phyloP scores from a whole-genome alignment of 2,113 vertebrate genomes.

The Hippocampus zosterae region DNA sequence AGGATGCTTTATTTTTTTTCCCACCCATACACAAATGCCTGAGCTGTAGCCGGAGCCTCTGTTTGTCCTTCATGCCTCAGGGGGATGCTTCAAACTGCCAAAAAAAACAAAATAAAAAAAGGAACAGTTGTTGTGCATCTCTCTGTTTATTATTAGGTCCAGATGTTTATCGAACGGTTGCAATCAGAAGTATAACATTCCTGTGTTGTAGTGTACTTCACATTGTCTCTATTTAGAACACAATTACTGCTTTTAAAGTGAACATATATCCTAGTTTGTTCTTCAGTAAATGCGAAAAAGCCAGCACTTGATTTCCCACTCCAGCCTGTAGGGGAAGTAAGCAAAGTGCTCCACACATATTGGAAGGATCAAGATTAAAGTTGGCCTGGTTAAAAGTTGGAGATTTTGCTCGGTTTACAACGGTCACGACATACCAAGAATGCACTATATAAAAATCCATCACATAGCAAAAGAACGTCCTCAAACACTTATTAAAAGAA shows the following conservation, averaged over 20 bases:
- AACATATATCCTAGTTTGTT: background rate
- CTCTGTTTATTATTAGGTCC: slow-evolving; percentile 58
- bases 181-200: slow-evolving; percentile 33
- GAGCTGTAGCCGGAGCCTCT: slow-evolving; percentile 27
- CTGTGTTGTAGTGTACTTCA: background rate
- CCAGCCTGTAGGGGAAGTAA: too few relatives aligned
- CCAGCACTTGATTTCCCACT: too few relatives aligned
- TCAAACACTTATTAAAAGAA: too few relatives aligned
- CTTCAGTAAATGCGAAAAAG: too few relatives aligned
- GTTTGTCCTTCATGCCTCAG: slow-evolving; percentile 68
- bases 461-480: too few relatives aligned
- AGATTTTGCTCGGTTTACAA: too few relatives aligned
- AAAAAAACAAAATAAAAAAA: slow-evolving; percentile 62
- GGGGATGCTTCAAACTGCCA: slow-evolving; percentile 53
- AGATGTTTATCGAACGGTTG: slow-evolving; percentile 58
- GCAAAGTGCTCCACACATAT: too few relatives aligned
- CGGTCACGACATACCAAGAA: too few relatives aligned
- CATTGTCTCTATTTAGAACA: background rate
- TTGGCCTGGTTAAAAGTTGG: too few relatives aligned
- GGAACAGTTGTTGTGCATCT: slow-evolving; percentile 55
- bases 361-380: too few relatives aligned
- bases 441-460: too few relatives aligned
- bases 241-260: background rate
- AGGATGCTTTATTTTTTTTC: slow-evolving; percentile 27
- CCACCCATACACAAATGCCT: slow-evolving; percentile 29